Evolutionary conservation across 2,113 vertebrate genomes (phyloP).

Genomic region (Montifringilla adamsi): DNA sequence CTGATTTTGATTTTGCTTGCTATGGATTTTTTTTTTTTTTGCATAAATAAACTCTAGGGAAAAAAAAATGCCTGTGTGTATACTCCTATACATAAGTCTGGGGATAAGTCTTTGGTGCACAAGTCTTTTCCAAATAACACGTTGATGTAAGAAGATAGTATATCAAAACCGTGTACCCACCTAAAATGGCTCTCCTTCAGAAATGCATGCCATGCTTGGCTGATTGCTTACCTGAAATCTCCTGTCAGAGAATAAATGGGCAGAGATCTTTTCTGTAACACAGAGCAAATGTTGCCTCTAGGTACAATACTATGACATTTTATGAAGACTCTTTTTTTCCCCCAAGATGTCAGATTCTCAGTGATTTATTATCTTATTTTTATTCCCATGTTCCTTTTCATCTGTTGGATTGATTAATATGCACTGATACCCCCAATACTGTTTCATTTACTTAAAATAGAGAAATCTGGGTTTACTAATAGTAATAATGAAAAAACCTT

Average conservation of each 20-base stretch:
- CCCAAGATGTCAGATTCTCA: not conserved
- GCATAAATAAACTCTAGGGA: not conserved
- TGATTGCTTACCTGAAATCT: slow-evolving; percentile 1
- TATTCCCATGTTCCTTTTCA: not conserved
- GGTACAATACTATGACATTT: slow-evolving; percentile 22
- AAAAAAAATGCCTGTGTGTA: not conserved
- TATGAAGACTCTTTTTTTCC: not conserved
- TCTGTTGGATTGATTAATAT: not conserved
- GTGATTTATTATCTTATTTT: slow-evolving; percentile 9
- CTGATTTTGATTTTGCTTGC: not conserved
- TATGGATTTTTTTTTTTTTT: not conserved
- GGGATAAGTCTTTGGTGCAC: not conserved
- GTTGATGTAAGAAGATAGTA: not conserved
- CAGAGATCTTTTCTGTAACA: slow-evolving; percentile 32
- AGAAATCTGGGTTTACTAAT: not conserved
- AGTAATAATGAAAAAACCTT: not conserved
- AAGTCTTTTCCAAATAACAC: not conserved
- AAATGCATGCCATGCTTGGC: not conserved
- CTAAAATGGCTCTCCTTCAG: slow-evolving; percentile 9
- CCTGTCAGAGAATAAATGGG: slow-evolving; percentile 40
- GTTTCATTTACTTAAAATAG: not conserved
- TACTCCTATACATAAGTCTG: not conserved
- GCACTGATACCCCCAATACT: not conserved
- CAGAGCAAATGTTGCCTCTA: not conserved
- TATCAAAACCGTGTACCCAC: not conserved